phyloP scores from a whole-genome alignment of 2,797 vertebrate species.

The Ctenopoma multispine region DNA sequence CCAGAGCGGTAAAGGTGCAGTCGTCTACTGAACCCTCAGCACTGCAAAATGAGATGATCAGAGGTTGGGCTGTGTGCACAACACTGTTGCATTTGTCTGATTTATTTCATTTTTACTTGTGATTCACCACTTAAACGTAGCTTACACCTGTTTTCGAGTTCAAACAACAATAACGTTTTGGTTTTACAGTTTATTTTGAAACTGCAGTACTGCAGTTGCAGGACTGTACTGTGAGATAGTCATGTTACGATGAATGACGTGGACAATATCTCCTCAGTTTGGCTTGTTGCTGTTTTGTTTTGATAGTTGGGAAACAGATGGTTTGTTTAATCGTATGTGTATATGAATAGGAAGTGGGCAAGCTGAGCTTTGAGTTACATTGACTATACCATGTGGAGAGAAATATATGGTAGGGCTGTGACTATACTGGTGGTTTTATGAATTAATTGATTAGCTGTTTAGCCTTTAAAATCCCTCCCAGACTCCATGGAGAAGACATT shows the following conservation, averaged over 20 bases:
- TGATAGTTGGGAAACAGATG: neutral
- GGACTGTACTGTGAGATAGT: no score
- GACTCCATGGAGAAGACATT: no score
- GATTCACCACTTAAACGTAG: neutral
- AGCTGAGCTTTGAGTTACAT: no score
- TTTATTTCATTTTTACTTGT: neutral
- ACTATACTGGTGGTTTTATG: no score
- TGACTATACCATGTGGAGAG: no score
- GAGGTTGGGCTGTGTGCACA: neutral
- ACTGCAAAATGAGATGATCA: neutral
- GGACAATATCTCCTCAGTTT: no score
- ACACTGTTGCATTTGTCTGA: neutral
- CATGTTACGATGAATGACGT: neutral
- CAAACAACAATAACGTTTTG: no score
- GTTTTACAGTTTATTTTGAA: no score
- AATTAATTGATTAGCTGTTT: no score
- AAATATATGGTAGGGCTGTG: no score
- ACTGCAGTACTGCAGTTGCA: neutral
- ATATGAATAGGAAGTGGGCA: neutral
- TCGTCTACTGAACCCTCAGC: slow-evolving; percentile 17
- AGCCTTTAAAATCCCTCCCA: no score
- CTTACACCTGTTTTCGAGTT: neutral
- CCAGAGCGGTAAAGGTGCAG: slow-evolving; percentile 17
- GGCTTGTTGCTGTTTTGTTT: rapidly evolving
- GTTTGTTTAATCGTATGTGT: slow-evolving; percentile 7